Percentiles rank a stretch among this genome's conserved stretches.
These are phyloP conservation scores for Heliconius nattereri DNA, from an alignment of 1,140 invertebrate species.

Conservation along the genomic window DNA sequence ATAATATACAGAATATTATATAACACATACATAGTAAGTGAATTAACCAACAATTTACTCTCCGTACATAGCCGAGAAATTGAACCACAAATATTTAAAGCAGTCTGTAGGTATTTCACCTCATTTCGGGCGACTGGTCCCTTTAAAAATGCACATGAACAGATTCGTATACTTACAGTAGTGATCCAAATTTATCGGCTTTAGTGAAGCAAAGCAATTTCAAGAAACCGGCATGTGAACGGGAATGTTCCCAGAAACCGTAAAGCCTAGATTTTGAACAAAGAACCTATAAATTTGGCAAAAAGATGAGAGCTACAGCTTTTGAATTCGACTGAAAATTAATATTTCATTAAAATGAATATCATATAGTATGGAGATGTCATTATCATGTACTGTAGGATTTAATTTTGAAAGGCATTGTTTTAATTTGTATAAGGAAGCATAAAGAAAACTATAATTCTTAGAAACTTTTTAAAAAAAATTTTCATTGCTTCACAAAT, in stretches of 20 bases:
- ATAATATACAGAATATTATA: neutral
- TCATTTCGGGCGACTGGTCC: constrained; percentile 13
- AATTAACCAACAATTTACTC: neutral
- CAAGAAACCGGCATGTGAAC: neutral
- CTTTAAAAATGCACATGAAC: constrained; percentile 21
- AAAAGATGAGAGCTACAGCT: neutral
- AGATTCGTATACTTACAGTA: constrained; percentile 17
- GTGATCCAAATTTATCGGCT: constrained; percentile 19
- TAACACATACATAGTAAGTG: neutral
- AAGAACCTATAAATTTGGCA: neutral
- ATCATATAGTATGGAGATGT: neutral
- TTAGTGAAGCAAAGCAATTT: constrained; percentile 12
- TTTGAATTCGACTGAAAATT: neutral
- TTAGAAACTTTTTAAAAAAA: too few relatives aligned
- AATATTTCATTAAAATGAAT: neutral
- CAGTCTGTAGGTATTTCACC: neutral
- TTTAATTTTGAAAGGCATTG: neutral
- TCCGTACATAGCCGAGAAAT: neutral
- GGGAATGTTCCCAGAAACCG: neutral
- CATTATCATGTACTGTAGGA: neutral
- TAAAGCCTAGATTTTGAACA: neutral
- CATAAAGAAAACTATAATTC: too few relatives aligned
- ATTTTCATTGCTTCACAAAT: too few relatives aligned
- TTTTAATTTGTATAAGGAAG: too few relatives aligned
- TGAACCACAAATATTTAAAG: constrained; percentile 10